phyloP scores from a whole-genome alignment of 2,113 vertebrate species.

The Oreochromis spilurus region DNA sequence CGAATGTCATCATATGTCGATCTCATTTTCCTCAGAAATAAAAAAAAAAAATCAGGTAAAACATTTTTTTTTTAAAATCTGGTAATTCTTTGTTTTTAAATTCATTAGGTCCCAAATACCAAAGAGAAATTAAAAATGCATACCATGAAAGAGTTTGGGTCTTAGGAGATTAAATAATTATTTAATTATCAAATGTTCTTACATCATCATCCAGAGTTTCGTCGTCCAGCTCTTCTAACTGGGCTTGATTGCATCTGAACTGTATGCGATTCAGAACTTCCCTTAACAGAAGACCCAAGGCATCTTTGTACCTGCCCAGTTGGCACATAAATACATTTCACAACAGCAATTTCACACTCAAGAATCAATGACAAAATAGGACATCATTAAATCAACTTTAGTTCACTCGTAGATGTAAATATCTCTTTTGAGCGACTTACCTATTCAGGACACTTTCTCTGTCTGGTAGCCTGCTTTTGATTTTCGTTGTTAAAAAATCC shows the following conservation, averaged over 20 bases:
- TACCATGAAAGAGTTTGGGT: fast-evolving
- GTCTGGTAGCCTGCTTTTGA: constrained; percentile 91
- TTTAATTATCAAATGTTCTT: constrained; percentile 55
- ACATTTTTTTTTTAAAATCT: neutral
- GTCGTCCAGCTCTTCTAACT: constrained; percentile 95
- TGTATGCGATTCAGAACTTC: constrained; percentile 95
- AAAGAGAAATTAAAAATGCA: neutral
- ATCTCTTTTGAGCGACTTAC: constrained; percentile 42
- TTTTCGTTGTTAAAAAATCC: constrained; percentile 96
- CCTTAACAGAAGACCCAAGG: constrained; percentile 86
- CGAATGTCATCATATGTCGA: neutral
- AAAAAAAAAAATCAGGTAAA: neutral
- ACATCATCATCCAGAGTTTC: constrained; percentile 97
- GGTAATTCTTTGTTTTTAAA: neutral
- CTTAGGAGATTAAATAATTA: neutral
- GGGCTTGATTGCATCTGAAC: constrained; percentile 95
- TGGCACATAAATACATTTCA: neutral
- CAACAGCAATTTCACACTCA: neutral
- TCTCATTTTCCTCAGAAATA: neutral
- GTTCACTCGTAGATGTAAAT: neutral
- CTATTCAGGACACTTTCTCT: constrained; percentile 92
- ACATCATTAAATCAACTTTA: neutral
- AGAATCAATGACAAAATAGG: neutral
- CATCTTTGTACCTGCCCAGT: constrained; percentile 88
- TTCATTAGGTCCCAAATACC: neutral